Evolutionary conservation across 2,888 invertebrate species (phyloP), one percentile per base, ranked within the genome.

Genomic region (Idaea biselata): DNA sequence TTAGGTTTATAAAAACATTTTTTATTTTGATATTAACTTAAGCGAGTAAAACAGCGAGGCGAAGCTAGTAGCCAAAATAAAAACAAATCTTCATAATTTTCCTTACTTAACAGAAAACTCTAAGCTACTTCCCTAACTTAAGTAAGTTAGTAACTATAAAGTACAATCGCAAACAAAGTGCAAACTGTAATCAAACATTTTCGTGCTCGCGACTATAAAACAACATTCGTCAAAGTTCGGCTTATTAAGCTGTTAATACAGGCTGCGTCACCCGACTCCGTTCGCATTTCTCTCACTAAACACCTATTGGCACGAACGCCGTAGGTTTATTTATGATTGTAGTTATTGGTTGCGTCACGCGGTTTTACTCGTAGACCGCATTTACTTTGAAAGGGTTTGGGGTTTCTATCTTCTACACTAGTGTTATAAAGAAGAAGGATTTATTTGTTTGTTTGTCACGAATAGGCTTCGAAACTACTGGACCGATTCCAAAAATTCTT

Each of bases 191-290:
- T 44, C 44, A 44, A 44, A 44, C 44, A 44, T 44, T 78, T 67
- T 71, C 90, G 90, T 90, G 90, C 83, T 78, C 75, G 63, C 83
- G 79, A 73, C 84, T 74, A 91, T 90, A 89, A 89, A 44, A 88
- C 74, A 68, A 77, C 75, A 84, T 91, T 82, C 86, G 86, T 90
- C 91, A 91, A 91, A 90, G 83, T 88, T 89, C 86, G 85, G 88
- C 78, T 84, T 89, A 91, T 91, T 91, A 90, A 88, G 87, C 85
- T 85, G 87, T 90, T 89, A 88, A 88, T 80, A 80, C 76, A 74
- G 75, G 75, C 78, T 78, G 74, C 75, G 77, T 76, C 77, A 59
- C 59, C 57, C 59, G 17, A 18, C 59, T 55, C 8, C 64, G 54
- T 60, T 62, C 59, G 58, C 59, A 64, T 61, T 61, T 58, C 61